Percentiles rank a stretch among this genome's conserved stretches.
These are phyloP conservation scores for Cavia aperea DNA, from an alignment of 2,113 vertebrate species.

Conservation along the genomic window DNA sequence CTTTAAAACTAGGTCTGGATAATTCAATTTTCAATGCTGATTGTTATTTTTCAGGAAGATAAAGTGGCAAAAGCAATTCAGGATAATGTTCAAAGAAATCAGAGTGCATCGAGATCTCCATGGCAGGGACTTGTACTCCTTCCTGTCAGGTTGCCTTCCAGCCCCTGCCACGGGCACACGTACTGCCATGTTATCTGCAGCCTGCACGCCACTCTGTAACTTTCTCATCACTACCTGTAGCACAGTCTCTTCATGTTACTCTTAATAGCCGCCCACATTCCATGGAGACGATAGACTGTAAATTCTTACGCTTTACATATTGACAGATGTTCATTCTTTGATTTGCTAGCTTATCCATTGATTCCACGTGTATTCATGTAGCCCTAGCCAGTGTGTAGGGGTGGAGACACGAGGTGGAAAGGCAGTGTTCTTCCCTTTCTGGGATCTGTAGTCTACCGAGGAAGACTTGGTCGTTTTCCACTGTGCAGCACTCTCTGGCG, in stretches of 20 bases:
- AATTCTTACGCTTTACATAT: not conserved
- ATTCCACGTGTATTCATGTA: not conserved
- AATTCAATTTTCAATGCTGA: not conserved
- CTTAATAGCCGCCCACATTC: not conserved
- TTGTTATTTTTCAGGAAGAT: not conserved
- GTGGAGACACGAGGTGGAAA: not conserved
- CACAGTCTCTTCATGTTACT: not conserved
- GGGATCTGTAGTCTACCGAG: not conserved
- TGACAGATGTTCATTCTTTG: not conserved
- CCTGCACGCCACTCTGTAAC: fast-evolving
- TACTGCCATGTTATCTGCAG: no score
- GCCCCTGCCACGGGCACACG: not conserved
- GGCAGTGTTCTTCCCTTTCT: not conserved
- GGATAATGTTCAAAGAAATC: not conserved
- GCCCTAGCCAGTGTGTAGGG: not conserved
- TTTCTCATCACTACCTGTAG: not conserved
- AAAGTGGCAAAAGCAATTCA: not conserved
- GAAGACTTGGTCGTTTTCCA: not conserved
- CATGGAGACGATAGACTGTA: not conserved
- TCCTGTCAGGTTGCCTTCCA: not conserved
- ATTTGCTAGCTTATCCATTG: not conserved
- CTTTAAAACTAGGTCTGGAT: not conserved
- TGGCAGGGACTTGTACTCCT: not conserved
- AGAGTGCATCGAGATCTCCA: not conserved
- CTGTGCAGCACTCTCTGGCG: no score